Base-by-base conservation (phyloP, 1,140 invertebrate genomes). In the Cydia pomonella region DNA sequence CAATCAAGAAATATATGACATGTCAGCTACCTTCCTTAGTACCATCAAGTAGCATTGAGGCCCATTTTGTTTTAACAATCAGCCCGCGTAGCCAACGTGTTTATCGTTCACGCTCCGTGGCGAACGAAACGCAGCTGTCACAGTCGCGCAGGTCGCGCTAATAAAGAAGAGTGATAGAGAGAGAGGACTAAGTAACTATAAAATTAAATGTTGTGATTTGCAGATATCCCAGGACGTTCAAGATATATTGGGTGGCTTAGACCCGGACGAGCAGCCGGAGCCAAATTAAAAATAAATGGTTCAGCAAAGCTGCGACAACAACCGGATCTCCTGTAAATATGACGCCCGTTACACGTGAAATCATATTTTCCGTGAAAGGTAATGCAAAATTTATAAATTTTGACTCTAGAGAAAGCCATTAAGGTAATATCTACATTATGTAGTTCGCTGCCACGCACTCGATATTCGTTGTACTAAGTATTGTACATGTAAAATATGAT, bases 221-320 rank as follows among this genome's bases (percentile, higher is more conserved):
- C 79, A 80, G 79, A 72, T 75, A 18, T 73, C 77, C 0, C 38
- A 59, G 1, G 79, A 80, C 3, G 77, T 80, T 1, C 59, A 78
- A 29, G 77, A 76, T 2, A 76, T 80, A 50, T 44, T 80, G 1
- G 27, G 64, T 1, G 50, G 75, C 5, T 25, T 80, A 4, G 79
- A 80, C 21, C 64, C 64, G 7, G 25, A 73, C 21, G 73, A 72
- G 1, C 25, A 74, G 59, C 50, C 38, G 29, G 73, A 75, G 63
- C 64, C 29, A 3, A 69, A 69, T 69, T 38, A 59, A 59, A 23
- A 59, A 23, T 12, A 59, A 59, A 21, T 9, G 12, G 63, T 33
- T 69, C 16, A 69, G 64, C 64, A n/a, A 38, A 38, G 29, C n/a
- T 38, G n/a, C 9, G 29, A 21, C 3, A 38, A 27, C 16, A 69